phyloP scores from a whole-genome alignment of 2,888 invertebrate species.

The Parnassius glacialis region DNA sequence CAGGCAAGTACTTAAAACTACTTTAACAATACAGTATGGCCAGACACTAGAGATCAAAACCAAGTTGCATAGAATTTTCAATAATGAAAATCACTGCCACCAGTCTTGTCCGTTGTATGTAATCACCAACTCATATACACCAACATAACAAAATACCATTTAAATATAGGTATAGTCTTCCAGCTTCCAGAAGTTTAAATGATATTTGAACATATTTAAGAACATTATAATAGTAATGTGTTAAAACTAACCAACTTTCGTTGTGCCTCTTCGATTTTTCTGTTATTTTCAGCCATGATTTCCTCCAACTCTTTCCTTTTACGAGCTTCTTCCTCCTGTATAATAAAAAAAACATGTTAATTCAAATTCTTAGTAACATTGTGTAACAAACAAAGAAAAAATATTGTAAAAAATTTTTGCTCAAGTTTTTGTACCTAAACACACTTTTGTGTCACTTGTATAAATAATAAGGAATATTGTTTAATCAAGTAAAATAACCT shows the following conservation, averaged over 20 bases:
- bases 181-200: too few relatives aligned
- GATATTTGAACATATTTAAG: too few relatives aligned
- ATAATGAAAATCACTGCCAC: too few relatives aligned
- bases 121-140: too few relatives aligned
- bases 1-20: too few relatives aligned
- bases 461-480: conserved; percentile 8
- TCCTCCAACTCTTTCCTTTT: conserved; percentile 97
- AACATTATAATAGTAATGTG: not conserved
- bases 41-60: too few relatives aligned
- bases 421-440: too few relatives aligned
- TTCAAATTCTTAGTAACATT: conserved; percentile 37
- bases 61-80: too few relatives aligned
- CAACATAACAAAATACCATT: too few relatives aligned
- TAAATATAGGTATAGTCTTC: too few relatives aligned
- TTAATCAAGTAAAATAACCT: conserved; percentile 3
- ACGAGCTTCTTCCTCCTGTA: conserved; percentile 98
- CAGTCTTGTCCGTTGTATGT: not conserved
- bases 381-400: conserved; percentile 32
- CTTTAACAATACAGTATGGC: too few relatives aligned
- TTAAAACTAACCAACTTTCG: conserved; percentile 91
- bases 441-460: not conserved
- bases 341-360: conserved; percentile 78
- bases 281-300: conserved; percentile 98
- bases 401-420: not conserved
- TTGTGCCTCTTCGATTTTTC: conserved; percentile 98